Conservation (phyloP, 2,888 invertebrate species). For the Augiades crinisus region DNA sequence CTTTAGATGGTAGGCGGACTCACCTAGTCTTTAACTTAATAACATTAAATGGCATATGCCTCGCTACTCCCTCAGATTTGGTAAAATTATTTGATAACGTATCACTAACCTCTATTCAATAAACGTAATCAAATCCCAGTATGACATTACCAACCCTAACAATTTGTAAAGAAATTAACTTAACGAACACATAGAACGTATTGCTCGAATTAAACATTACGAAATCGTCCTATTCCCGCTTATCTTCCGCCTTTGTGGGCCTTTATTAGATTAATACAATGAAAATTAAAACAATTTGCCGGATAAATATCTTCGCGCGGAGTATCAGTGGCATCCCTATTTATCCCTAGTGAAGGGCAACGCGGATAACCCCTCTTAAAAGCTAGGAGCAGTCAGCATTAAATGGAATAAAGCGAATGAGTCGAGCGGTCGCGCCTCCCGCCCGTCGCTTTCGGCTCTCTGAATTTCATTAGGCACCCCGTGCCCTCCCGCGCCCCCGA, state of each 20-base stretch:
- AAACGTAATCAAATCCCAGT: conserved; percentile 15
- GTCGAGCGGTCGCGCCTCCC: conserved; percentile 68
- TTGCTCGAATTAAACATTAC: conserved; percentile 63
- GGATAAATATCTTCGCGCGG: conserved; percentile 79
- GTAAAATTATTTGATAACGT: background rate
- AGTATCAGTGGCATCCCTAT: conserved; percentile 78
- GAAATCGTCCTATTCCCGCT: conserved; percentile 62
- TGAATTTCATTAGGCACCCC: conserved; percentile 77
- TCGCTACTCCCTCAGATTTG: background rate
- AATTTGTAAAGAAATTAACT: conserved; percentile 55
- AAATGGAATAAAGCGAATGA: conserved; percentile 80
- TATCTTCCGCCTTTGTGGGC: conserved; percentile 73
- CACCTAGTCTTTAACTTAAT: no score
- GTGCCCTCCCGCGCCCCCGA: conserved; percentile 61
- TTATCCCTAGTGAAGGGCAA: conserved; percentile 77
- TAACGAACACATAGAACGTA: conserved; percentile 52
- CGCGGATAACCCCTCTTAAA: conserved; percentile 80
- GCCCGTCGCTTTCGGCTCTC: conserved; percentile 52
- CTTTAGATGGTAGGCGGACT: no score
- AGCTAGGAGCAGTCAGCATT: conserved; percentile 81
- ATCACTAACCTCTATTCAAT: conserved; percentile 1
- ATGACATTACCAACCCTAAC: conserved; percentile 32
- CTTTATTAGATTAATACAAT: conserved; percentile 80
- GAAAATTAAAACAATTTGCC: conserved; percentile 83
- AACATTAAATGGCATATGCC: no score